Percentiles rank a stretch among this genome's conserved stretches.
Conservation (phyloP, 2,888 invertebrate genomes). For the Drosophila hamatofila region DNA sequence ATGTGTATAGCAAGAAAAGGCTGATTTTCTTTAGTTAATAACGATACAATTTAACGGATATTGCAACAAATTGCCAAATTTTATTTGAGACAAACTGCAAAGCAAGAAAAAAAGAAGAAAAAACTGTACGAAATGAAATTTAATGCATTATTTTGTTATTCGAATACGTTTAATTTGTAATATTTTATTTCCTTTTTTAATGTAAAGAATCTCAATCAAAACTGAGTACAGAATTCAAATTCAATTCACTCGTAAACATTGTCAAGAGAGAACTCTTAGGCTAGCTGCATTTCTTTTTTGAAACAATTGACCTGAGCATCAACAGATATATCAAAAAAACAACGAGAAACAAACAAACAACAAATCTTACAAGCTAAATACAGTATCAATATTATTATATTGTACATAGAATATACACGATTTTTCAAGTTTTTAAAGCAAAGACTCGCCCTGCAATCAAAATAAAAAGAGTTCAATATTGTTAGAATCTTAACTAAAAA, state of each 20-base stretch:
- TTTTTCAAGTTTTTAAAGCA: constrained; percentile 18
- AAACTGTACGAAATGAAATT: constrained; percentile 28
- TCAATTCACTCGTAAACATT: constrained; percentile 65
- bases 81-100: constrained; percentile 56
- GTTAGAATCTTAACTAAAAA: constrained; percentile 31
- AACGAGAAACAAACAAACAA: constrained; percentile 14
- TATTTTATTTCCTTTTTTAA: neutral
- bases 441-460: constrained; percentile 52
- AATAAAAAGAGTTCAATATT: constrained; percentile 41
- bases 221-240: constrained; percentile 17
- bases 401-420: constrained; percentile 17
- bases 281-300: constrained; percentile 31
- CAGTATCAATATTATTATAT: constrained; percentile 16
- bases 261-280: constrained; percentile 51
- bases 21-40: constrained; percentile 82
- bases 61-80: constrained; percentile 82
- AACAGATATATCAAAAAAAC: constrained; percentile 25
- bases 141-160: constrained; percentile 54
- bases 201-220: constrained; percentile 60
- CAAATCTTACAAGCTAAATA: neutral
- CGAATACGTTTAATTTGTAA: constrained; percentile 24
- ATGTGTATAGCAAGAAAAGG: constrained; percentile 81
- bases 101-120: neutral
- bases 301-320: constrained; percentile 38
- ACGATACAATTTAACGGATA: constrained; percentile 55